Evolutionary conservation across 2,888 invertebrate genomes (phyloP), one percentile per base, ranked within the genome.

Genomic region (Boloria euphrosyne): DNA sequence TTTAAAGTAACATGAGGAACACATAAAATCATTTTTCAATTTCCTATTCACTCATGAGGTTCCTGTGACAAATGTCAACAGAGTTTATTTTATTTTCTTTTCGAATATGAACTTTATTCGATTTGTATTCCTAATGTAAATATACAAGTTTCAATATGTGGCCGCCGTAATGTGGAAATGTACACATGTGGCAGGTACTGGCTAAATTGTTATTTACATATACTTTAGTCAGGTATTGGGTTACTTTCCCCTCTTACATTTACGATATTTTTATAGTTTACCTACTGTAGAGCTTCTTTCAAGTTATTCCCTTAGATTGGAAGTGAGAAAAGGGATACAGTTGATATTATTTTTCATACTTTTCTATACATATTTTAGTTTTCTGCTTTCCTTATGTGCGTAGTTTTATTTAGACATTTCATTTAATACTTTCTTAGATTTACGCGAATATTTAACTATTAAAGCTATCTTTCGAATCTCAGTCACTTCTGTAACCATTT

Each of bases 131-230:
- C 22, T 59, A 54, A 62, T 65, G 58, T 65, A 59, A 68, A 62
- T 51, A 68, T 53, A 58, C 58, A 65, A 66, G 38, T 66, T 66
- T 54, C 69, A 66, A 66, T 69, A 69, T 61, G 64, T 52, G 60
- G 57, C 63, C 46, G 60, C 53, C 59, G 63, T 61, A 58, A 61
- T 51, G 60, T 58, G 51, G 57, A 61, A 61, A 64, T 66, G 69
- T 66, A 63, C 60, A 66, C 60, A 64, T 58, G 52, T 61, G 63
- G 61, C 60, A 66, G 60, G 55, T 64, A 66, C 18, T 57, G 61
- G 47, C 61, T 60, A 63, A 66, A 69, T 66, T 69, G 69, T 64
- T 69, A 66, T 67, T 64, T 67, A 67, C 61, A 64, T 58, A 65
- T 67, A 61, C 65, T 65, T 67, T 61, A 51, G 57, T 57, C 61